phyloP scores from a whole-genome alignment of 2,888 invertebrate genomes.

The Leptopilina syphax region DNA sequence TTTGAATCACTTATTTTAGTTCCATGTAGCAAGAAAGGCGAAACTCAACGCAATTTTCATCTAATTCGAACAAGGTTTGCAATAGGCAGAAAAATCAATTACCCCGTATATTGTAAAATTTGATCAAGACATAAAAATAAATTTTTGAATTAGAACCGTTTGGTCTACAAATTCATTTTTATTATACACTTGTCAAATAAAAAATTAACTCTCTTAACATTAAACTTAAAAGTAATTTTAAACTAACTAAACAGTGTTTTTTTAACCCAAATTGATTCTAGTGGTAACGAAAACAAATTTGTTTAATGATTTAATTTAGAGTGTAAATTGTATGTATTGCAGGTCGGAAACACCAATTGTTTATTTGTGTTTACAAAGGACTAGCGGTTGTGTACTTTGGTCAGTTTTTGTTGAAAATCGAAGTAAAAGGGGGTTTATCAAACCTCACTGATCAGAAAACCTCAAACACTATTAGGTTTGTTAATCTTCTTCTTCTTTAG shows the following conservation, averaged over 20 bases:
- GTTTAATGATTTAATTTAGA: constrained; percentile 8
- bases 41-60: background rate
- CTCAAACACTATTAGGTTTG: constrained; percentile 21
- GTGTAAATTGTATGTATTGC: background rate
- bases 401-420: background rate
- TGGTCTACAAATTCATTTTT: too few relatives aligned
- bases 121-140: background rate
- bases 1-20: background rate
- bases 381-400: background rate
- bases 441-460: constrained; percentile 1
- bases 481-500: constrained; percentile 9
- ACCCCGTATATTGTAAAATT: background rate
- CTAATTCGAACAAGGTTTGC: background rate
- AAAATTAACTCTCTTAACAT: too few relatives aligned
- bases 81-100: background rate
- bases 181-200: too few relatives aligned
- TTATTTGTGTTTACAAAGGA: background rate
- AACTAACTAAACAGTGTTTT: too few relatives aligned
- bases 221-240: too few relatives aligned
- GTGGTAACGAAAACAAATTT: background rate
- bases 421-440: constrained; percentile 10
- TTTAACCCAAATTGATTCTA: too few relatives aligned
- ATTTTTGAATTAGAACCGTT: background rate
- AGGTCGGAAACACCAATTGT: background rate
- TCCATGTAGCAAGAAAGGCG: background rate